Evolutionary conservation across 1,140 invertebrate genomes (phyloP).

Genomic region (Subanguina moxae): DNA sequence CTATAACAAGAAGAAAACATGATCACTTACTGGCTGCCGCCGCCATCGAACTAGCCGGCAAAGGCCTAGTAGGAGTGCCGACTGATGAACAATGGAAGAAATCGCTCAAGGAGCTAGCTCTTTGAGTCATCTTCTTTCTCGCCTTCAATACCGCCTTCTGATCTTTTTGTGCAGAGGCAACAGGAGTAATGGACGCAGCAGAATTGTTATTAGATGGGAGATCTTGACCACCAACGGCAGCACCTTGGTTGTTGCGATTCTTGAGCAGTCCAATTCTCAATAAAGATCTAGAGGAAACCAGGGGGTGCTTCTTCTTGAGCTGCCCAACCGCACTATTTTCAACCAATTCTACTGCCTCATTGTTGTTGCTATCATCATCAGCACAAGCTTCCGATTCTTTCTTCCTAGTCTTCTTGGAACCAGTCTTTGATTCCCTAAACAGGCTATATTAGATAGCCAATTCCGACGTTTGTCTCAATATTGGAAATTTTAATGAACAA

Average conservation of each 20-base stretch:
- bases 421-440: too few species aligned
- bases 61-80: not conserved
- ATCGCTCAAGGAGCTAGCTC: not conserved
- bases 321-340: too few species aligned
- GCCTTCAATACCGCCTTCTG: not conserved
- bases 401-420: too few species aligned
- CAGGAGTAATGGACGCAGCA: not conserved
- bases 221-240: too few species aligned
- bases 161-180: not conserved
- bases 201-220: not conserved
- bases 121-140: not conserved
- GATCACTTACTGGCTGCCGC: not conserved
- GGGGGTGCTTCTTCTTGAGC: not conserved
- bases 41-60: not conserved
- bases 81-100: not conserved
- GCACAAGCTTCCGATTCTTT: too few species aligned
- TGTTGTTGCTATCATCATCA: too few species aligned
- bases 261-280: conserved; percentile 5
- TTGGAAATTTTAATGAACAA: too few species aligned
- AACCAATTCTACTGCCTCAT: too few species aligned
- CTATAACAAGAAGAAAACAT: too few species aligned
- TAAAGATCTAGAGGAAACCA: not conserved
- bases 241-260: not conserved
- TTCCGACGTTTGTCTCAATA: too few species aligned
- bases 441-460: too few species aligned